These are phyloP conservation scores for Habrosyne pyritoides DNA, from an alignment of 2,888 invertebrate genomes.

Conservation along the genomic window DNA sequence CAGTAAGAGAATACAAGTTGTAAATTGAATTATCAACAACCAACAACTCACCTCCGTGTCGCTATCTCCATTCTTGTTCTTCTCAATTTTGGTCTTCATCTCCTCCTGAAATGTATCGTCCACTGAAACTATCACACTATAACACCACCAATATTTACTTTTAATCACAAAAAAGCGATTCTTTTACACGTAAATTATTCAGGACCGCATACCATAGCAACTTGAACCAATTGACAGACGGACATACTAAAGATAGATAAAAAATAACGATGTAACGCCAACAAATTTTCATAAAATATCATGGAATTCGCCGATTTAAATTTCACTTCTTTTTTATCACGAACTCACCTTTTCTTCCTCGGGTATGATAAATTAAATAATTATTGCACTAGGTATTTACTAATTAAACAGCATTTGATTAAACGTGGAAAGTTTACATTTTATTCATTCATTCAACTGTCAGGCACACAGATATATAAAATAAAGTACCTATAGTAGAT, in stretches of 20 bases:
- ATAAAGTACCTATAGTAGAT: too few species aligned
- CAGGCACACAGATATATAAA: conserved; percentile 55
- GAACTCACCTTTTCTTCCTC: conserved; percentile 67
- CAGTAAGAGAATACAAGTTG: conserved; percentile 29
- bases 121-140: conserved; percentile 71
- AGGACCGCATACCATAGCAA: conserved; percentile 64
- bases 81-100: conserved; percentile 84
- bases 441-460: conserved; percentile 66
- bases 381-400: conserved; percentile 58
- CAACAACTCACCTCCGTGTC: conserved; percentile 80
- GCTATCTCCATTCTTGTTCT: conserved; percentile 81
- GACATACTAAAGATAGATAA: not conserved
- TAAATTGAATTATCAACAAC: conserved; percentile 47
- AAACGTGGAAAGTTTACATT: conserved; percentile 59
- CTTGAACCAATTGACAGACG: conserved; percentile 62
- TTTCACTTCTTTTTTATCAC: conserved; percentile 24
- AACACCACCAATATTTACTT: conserved; percentile 60
- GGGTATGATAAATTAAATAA: conserved; percentile 60
- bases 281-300: too few species aligned
- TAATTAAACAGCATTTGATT: conserved; percentile 49
- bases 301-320: too few species aligned
- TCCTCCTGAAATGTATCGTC: conserved; percentile 75
- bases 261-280: not conserved
- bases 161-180: conserved; percentile 56
- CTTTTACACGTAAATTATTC: conserved; percentile 70